Evolutionary conservation across 2,888 invertebrate genomes (phyloP).

Genomic region (Oeneis ivallda): DNA sequence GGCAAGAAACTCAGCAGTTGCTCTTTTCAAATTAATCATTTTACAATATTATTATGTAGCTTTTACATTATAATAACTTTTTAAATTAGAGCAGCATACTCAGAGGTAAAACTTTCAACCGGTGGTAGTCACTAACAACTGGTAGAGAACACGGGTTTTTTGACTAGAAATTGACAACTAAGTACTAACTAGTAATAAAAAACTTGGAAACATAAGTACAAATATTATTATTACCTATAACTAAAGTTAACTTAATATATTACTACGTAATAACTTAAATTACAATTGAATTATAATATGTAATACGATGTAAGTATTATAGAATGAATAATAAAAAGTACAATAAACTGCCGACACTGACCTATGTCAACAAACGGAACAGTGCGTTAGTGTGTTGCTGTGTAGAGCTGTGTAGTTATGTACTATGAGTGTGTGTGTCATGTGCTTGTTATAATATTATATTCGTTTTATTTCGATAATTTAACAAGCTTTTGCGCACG

Average conservation of each 20-base stretch:
- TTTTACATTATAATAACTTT: too few relatives aligned
- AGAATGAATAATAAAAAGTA: slow-evolving; percentile 51
- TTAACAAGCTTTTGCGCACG: too few relatives aligned
- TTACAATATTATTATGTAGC: too few relatives aligned
- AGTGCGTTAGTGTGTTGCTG: slow-evolving; percentile 41
- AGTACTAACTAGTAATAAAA: too few relatives aligned
- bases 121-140: too few relatives aligned
- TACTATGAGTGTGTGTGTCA: slow-evolving; percentile 6
- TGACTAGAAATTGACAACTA: too few relatives aligned
- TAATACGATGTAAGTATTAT: slow-evolving; percentile 18
- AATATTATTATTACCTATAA: background rate
- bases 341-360: slow-evolving; percentile 61
- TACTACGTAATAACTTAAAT: slow-evolving; percentile 18
- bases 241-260: background rate
- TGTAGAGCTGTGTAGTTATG: slow-evolving; percentile 6
- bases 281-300: slow-evolving; percentile 19
- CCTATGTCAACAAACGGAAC: slow-evolving; percentile 73
- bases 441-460: background rate
- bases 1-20: too few relatives aligned
- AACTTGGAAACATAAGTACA: too few relatives aligned
- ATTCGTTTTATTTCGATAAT: slow-evolving; percentile 7
- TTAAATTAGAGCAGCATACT: too few relatives aligned
- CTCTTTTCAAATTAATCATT: too few relatives aligned
- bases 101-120: too few relatives aligned
- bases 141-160: too few relatives aligned